These are phyloP conservation scores for Coreoperca whiteheadi DNA, from an alignment of 2,113 vertebrate species.

Conservation along the genomic window DNA sequence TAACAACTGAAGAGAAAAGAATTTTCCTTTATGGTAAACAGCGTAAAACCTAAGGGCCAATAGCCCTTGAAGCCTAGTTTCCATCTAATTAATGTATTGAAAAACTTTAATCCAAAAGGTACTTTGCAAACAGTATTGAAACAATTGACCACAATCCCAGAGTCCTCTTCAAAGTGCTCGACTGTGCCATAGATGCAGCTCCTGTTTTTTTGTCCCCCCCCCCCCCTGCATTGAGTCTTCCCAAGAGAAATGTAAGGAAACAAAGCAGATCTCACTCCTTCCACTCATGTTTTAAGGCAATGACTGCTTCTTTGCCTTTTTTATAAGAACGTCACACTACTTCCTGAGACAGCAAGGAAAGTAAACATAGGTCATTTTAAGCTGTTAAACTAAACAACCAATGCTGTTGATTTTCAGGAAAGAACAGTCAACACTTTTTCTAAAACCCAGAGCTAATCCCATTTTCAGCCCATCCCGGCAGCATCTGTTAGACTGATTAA, in stretches of 20 bases:
- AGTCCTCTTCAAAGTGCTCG: conserved; percentile 39
- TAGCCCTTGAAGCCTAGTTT: conserved; percentile 41
- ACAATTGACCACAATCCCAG: conserved; percentile 24
- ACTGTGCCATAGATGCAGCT: conserved; percentile 21
- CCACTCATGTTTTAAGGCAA: not conserved
- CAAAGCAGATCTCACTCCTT: conserved; percentile 2
- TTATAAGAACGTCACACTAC: not conserved
- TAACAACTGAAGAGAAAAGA: conserved; percentile 17
- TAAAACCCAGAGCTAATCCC: conserved; percentile 15
- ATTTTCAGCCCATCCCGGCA: conserved; percentile 45
- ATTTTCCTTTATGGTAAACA: not conserved
- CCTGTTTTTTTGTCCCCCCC: not conserved
- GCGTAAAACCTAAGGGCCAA: conserved; percentile 22
- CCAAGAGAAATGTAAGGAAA: conserved; percentile 16
- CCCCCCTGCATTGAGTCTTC: conserved; percentile 28
- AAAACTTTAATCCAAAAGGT: conserved; percentile 48
- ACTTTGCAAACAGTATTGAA: conserved; percentile 42
- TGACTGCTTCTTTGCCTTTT: not conserved
- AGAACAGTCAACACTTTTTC: not conserved
- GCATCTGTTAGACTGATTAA: conserved; percentile 57
- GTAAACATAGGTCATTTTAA: not conserved
- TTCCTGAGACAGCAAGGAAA: not conserved
- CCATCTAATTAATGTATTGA: conserved; percentile 37
- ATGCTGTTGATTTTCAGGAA: not conserved
- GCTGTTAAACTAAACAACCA: not conserved